Evolutionary conservation across 2,888 invertebrate genomes (phyloP).

Genomic region (Cheilosia vulpina): DNA sequence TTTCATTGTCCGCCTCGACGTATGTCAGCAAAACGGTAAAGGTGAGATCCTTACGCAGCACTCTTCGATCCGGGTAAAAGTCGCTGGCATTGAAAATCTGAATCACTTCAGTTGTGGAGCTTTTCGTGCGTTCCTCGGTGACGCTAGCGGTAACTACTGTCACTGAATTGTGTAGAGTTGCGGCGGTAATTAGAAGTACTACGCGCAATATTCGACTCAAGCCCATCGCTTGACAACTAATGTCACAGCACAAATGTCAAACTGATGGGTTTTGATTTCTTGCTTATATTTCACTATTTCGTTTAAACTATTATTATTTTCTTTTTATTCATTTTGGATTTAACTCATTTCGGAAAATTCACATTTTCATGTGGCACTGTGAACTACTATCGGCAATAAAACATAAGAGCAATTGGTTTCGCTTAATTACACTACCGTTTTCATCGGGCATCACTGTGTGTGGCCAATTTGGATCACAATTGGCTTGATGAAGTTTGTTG

Average conservation of each 20-base stretch:
- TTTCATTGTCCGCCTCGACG: constrained; percentile 81
- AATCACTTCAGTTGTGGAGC: constrained; percentile 64
- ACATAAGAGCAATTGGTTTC: constrained; percentile 20
- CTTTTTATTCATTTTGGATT: constrained; percentile 39
- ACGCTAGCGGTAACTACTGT: constrained; percentile 23
- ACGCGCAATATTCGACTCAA: constrained; percentile 64
- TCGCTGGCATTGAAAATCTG: constrained; percentile 64
- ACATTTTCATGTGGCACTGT: constrained; percentile 13
- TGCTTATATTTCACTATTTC: constrained; percentile 31
- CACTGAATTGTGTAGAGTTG: constrained; percentile 42
- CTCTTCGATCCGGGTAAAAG: constrained; percentile 40
- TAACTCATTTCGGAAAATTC: not conserved
- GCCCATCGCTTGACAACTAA: constrained; percentile 71
- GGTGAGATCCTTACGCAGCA: constrained; percentile 78
- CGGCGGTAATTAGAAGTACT: constrained; percentile 52
- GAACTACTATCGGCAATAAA: not conserved
- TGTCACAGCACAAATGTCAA: constrained; percentile 34
- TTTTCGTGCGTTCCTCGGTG: constrained; percentile 60
- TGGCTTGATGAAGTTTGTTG: constrained; percentile 23
- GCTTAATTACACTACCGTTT: constrained; percentile 48
- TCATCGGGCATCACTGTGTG: constrained; percentile 54
- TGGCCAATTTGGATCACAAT: constrained; percentile 41
- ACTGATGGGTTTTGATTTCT: constrained; percentile 18
- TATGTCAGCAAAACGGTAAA: constrained; percentile 81
- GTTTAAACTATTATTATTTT: constrained; percentile 1